phyloP scores from a whole-genome alignment of 2,888 invertebrate species.

The Eupeodes luniger region DNA sequence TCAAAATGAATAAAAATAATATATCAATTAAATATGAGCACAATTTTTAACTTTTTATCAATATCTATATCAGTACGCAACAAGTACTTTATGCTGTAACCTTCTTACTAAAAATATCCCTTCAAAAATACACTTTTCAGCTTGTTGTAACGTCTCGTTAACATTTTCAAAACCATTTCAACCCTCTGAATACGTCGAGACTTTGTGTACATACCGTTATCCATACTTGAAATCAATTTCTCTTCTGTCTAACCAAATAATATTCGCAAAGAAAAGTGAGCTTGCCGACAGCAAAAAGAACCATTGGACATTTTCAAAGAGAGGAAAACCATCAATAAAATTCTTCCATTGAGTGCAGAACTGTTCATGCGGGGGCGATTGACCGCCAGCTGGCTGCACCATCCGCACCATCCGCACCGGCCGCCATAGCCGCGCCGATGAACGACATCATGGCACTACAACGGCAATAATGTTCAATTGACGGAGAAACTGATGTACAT shows the following conservation, averaged over 20 bases:
- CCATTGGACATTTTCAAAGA: conserved; percentile 2
- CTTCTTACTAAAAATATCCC: conserved; percentile 61
- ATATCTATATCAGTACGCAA: conserved; percentile 25
- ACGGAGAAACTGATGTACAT: conserved; percentile 6
- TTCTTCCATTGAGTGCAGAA: conserved; percentile 64
- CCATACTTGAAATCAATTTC: conserved; percentile 42
- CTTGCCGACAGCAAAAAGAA: neutral
- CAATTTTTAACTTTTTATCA: neutral
- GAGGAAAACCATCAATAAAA: conserved; percentile 30
- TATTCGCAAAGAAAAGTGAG: conserved; percentile 33
- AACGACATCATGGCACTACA: neutral
- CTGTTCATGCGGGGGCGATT: conserved; percentile 45
- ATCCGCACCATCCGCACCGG: neutral
- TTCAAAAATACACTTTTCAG: conserved; percentile 10
- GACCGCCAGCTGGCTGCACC: neutral
- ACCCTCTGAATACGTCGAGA: conserved; percentile 11
- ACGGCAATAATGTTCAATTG: conserved; percentile 42
- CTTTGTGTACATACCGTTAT: neutral
- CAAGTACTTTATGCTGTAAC: conserved; percentile 33
- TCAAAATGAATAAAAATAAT: conserved; percentile 10
- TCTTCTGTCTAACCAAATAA: conserved; percentile 55
- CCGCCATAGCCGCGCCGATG: neutral
- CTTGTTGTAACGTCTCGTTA: conserved; percentile 15
- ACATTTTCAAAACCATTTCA: conserved; percentile 47
- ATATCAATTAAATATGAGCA: conserved; percentile 50